These are phyloP conservation scores for Acrossocheilus fasciatus DNA, from an alignment of 2,797 vertebrate genomes.

Conservation along the genomic window DNA sequence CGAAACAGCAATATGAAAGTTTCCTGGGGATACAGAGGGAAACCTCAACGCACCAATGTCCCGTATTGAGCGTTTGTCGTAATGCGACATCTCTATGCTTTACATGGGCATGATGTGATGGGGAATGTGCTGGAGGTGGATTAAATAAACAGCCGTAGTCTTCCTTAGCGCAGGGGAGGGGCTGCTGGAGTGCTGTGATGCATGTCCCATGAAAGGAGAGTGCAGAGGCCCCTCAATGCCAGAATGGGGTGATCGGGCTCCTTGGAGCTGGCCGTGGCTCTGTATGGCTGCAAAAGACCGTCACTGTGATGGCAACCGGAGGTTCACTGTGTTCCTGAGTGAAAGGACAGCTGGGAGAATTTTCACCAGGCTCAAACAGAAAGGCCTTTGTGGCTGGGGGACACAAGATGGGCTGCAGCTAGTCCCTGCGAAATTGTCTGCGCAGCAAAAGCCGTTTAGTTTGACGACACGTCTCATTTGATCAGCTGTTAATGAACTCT, in stretches of 20 bases:
- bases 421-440: constrained; percentile 78
- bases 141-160: constrained; percentile 46
- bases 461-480: constrained; percentile 72
- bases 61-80: not conserved
- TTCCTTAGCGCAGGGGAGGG: constrained; percentile 52
- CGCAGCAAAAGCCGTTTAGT: constrained; percentile 79
- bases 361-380: constrained; percentile 86
- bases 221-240: constrained; percentile 80
- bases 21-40: constrained; percentile 4
- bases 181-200: constrained; percentile 69
- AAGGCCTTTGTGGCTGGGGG: constrained; percentile 81
- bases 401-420: constrained; percentile 79
- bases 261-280: constrained; percentile 79
- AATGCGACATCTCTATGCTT: not conserved
- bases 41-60: not conserved
- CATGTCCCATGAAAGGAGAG: constrained; percentile 78
- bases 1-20: constrained; percentile 37
- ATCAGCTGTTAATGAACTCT: constrained; percentile 75
- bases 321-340: constrained; percentile 86
- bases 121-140: constrained; percentile 23
- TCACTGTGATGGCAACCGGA: constrained; percentile 87
- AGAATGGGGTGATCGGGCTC: constrained; percentile 81
- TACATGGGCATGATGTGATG: constrained; percentile 41
- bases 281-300: constrained; percentile 82
- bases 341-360: constrained; percentile 86